These are phyloP conservation scores for Turnix velox DNA, from an alignment of 2,113 vertebrate genomes.

Conservation along the genomic window DNA sequence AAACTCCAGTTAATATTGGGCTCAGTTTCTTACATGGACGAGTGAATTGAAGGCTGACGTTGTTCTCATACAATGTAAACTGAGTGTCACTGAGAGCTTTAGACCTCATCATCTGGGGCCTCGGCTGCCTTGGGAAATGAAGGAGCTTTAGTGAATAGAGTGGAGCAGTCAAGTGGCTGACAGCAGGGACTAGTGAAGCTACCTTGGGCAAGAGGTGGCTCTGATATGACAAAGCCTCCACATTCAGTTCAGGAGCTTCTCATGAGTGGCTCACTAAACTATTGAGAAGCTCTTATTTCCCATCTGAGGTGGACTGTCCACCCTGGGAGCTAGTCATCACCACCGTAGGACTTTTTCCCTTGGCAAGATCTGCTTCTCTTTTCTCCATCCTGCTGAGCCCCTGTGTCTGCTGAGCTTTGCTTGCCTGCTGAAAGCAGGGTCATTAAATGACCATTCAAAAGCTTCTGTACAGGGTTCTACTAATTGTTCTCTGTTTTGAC, in stretches of 20 bases:
- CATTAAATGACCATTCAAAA: fast-evolving
- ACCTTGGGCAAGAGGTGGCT: background rate
- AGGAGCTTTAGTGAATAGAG: constrained; percentile 2
- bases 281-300: too few relatives aligned
- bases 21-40: background rate
- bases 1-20: background rate
- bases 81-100: constrained; percentile 3
- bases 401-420: background rate
- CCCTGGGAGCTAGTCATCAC: background rate
- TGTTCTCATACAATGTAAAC: constrained; percentile 27
- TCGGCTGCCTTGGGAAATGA: fast-evolving
- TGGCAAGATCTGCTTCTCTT: background rate
- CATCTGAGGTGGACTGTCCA: background rate
- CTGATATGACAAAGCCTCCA: fast-evolving
- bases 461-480: background rate
- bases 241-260: background rate
- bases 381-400: background rate
- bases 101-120: background rate
- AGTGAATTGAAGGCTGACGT: background rate
- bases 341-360: background rate
- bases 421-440: background rate
- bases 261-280: background rate
- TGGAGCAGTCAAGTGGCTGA: background rate
- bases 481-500: background rate
- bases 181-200: background rate